Percentiles rank a stretch among this genome's conserved stretches.
Evolutionary conservation across 2,888 invertebrate genomes (phyloP).

Genomic region (Lysandra coridon): DNA sequence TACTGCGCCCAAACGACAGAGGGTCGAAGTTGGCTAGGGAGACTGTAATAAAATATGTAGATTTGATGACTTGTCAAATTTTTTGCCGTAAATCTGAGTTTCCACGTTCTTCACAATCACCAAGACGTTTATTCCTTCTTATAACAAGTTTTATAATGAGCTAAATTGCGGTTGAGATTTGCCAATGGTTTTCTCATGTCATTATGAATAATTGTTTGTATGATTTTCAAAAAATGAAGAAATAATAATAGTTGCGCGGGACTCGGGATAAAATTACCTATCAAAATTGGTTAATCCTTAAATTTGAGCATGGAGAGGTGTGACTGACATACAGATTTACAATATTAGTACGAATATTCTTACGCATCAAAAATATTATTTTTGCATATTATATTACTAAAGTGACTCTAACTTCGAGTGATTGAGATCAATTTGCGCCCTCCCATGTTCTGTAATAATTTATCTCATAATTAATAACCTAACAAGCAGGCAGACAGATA

Average conservation of each 20-base stretch:
- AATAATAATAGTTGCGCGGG: neutral
- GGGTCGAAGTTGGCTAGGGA: slow-evolving; percentile 71
- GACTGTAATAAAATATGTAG: slow-evolving; percentile 78
- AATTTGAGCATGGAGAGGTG: no score
- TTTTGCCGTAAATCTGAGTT: slow-evolving; percentile 78
- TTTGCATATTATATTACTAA: no score
- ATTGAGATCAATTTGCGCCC: no score
- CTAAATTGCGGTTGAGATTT: neutral
- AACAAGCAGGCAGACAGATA: no score
- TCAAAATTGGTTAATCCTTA: neutral
- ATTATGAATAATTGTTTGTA: neutral
- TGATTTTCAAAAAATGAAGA: neutral
- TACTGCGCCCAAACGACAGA: slow-evolving; percentile 60
- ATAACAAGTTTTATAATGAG: slow-evolving; percentile 58
- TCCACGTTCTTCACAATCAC: slow-evolving; percentile 72
- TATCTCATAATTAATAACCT: no score
- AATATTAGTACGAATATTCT: no score
- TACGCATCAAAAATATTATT: no score
- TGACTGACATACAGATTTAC: no score
- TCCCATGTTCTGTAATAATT: no score
- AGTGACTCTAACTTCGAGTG: no score
- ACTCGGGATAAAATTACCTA: neutral
- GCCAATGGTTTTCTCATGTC: neutral
- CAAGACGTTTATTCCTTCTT: slow-evolving; percentile 48
- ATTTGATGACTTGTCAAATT: slow-evolving; percentile 81